A percentile compares a stretch with the other conserved stretches of the same genome.
These are phyloP conservation scores for Troides aeacus DNA, from an alignment of 2,888 invertebrate genomes.

Conservation along the genomic window DNA sequence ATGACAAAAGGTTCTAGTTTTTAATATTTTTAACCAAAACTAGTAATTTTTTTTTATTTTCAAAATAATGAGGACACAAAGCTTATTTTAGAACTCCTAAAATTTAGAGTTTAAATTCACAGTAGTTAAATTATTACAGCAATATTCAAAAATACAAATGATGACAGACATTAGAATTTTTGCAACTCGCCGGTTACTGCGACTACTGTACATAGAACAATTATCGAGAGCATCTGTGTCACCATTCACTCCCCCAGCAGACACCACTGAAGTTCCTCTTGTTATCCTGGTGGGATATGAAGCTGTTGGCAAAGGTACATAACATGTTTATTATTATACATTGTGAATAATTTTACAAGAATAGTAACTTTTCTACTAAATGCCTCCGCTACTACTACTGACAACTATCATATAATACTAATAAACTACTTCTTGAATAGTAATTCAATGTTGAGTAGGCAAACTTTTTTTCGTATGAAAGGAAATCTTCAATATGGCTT, in stretches of 20 bases:
- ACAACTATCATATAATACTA: too few relatives aligned
- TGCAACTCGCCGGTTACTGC: slow-evolving; percentile 58
- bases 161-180: slow-evolving; percentile 53
- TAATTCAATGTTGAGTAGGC: too few relatives aligned
- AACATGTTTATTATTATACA: neutral
- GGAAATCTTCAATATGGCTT: too few relatives aligned
- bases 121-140: slow-evolving; percentile 12
- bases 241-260: slow-evolving; percentile 57
- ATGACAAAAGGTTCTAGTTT: too few relatives aligned
- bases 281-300: slow-evolving; percentile 66
- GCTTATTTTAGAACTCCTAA: too few relatives aligned
- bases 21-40: too few relatives aligned
- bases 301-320: slow-evolving; percentile 67
- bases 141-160: slow-evolving; percentile 55
- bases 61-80: too few relatives aligned
- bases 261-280: slow-evolving; percentile 62
- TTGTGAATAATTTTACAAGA: neutral
- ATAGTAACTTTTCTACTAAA: too few relatives aligned
- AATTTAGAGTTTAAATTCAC: neutral
- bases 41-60: too few relatives aligned
- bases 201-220: slow-evolving; percentile 65
- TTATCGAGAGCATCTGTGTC: slow-evolving; percentile 57
- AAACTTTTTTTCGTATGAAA: too few relatives aligned
- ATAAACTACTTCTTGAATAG: too few relatives aligned
- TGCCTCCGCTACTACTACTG: too few relatives aligned